A percentile compares a stretch with the other conserved stretches of the same genome.
Evolutionary conservation across 2,797 vertebrate species (phyloP).

Genomic region (Amniataba percoides): DNA sequence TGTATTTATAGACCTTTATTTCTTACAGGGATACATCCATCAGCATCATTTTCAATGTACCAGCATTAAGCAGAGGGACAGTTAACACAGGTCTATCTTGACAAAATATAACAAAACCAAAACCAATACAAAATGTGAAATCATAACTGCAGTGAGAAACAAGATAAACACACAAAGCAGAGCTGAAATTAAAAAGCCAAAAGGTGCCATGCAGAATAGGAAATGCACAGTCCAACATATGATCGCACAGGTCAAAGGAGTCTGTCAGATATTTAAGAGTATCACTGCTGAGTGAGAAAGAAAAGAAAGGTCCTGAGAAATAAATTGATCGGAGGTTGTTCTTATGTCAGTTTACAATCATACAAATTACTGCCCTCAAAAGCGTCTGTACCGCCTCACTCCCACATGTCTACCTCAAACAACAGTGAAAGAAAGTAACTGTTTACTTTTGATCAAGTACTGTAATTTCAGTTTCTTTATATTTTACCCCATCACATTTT

Average conservation of each 20-base stretch:
- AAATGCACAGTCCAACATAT: neutral
- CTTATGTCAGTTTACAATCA: neutral
- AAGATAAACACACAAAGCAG: neutral
- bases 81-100: neutral
- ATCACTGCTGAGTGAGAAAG: neutral
- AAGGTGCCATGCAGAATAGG: neutral
- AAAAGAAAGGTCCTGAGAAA: no score
- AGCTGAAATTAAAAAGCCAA: neutral
- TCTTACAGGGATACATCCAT: neutral
- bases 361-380: neutral
- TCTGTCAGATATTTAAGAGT: no score
- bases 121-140: neutral
- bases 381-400: neutral
- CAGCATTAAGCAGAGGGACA: neutral
- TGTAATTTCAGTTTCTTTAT: no score
- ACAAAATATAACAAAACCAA: neutral
- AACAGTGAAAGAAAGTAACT: neutral
- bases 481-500: no score
- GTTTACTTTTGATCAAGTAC: no score
- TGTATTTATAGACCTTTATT: neutral
- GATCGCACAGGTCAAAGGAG: no score
- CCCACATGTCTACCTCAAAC: neutral
- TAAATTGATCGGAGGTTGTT: neutral
- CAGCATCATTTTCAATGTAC: neutral
- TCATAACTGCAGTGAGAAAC: neutral